Conservation (phyloP, 2,113 vertebrate genomes). For the Pleuronectes platessa region DNA sequence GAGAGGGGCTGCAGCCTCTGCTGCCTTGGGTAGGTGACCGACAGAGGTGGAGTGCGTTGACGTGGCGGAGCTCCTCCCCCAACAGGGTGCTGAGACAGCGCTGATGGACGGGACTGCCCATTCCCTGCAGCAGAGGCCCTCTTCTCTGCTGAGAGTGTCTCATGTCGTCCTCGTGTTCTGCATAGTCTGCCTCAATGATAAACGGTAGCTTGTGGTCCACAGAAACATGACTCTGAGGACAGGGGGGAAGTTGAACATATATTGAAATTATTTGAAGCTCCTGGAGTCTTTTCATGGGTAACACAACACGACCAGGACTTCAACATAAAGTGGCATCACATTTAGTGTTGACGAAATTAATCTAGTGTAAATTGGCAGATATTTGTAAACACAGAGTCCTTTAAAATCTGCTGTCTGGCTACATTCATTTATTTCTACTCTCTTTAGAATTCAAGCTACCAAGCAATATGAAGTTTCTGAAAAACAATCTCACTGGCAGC, state of each 20-base stretch:
- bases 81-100: slow-evolving; percentile 86
- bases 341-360: background rate
- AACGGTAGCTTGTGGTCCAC: slow-evolving; percentile 84
- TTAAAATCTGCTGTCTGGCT: too few relatives aligned
- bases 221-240: slow-evolving; percentile 78
- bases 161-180: slow-evolving; percentile 72
- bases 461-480: background rate
- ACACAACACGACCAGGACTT: background rate
- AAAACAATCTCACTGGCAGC: background rate
- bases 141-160: slow-evolving; percentile 70
- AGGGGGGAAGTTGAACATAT: background rate
- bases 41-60: slow-evolving; percentile 82
- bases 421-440: too few relatives aligned
- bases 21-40: slow-evolving; percentile 82
- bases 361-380: background rate
- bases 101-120: slow-evolving; percentile 80
- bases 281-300: background rate
- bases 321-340: background rate
- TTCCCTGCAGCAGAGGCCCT: slow-evolving; percentile 82
- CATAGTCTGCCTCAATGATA: slow-evolving; percentile 82
- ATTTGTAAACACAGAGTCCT: background rate
- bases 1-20: slow-evolving; percentile 76
- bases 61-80: slow-evolving; percentile 88
- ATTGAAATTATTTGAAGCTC: background rate
- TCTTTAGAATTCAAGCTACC: background rate